These are phyloP conservation scores for Agrochola lota DNA, from an alignment of 2,888 invertebrate genomes.

Conservation along the genomic window DNA sequence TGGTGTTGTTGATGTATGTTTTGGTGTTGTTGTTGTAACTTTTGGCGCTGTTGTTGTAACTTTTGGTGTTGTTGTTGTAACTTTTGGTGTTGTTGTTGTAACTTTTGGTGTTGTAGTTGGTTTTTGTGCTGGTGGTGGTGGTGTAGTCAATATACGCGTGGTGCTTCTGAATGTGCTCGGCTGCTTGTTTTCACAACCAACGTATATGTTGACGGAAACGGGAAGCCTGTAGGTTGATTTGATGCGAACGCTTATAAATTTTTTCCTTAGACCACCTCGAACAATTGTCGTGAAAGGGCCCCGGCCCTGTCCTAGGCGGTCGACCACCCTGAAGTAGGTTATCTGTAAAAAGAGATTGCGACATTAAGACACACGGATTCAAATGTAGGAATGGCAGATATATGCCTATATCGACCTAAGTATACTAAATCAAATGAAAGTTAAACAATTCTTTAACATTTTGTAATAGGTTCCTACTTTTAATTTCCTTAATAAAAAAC, in stretches of 20 bases:
- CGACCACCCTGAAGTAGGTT: slow-evolving; percentile 81
- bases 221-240: slow-evolving; percentile 77
- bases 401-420: not conserved
- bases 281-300: slow-evolving; percentile 76
- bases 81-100: no score
- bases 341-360: slow-evolving; percentile 76
- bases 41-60: no score
- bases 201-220: slow-evolving; percentile 82
- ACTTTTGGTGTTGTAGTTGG: no score
- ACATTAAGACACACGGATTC: not conserved
- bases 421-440: not conserved
- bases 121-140: no score
- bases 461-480: not conserved
- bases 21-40: no score
- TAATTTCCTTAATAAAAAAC: not conserved
- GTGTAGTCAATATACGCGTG: not conserved
- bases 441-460: not conserved
- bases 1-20: no score
- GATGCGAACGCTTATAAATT: slow-evolving; percentile 74
- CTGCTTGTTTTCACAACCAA: slow-evolving; percentile 78
- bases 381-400: not conserved
- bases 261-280: slow-evolving; percentile 79
- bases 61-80: no score
- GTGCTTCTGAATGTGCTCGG: slow-evolving; percentile 17
- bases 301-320: slow-evolving; percentile 78